phyloP scores from a whole-genome alignment of 2,888 invertebrate genomes.

The Metalampra italica region DNA sequence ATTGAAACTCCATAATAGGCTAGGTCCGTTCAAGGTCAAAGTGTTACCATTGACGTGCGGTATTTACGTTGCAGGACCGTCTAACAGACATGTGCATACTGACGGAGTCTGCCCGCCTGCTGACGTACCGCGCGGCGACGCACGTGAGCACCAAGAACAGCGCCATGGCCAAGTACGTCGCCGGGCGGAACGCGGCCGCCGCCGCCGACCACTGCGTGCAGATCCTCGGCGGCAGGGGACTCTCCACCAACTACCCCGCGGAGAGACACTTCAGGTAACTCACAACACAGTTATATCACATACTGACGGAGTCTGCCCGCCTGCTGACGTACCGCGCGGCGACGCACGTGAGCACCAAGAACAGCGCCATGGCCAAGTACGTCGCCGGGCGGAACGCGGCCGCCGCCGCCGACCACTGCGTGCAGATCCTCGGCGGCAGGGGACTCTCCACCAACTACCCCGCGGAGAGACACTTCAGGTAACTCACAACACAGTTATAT shows the following conservation, averaged over 20 bases:
- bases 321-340: slow-evolving; percentile 86
- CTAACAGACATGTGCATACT: slow-evolving; percentile 85
- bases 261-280: slow-evolving; percentile 83
- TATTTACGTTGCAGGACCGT: slow-evolving; percentile 67
- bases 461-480: slow-evolving; percentile 86
- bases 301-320: slow-evolving; percentile 82
- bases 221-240: slow-evolving; percentile 86
- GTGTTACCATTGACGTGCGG: too few relatives aligned
- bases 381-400: slow-evolving; percentile 84
- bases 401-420: slow-evolving; percentile 82
- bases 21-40: too few relatives aligned
- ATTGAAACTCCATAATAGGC: too few relatives aligned
- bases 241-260: slow-evolving; percentile 83
- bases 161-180: slow-evolving; percentile 87
- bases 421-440: slow-evolving; percentile 87
- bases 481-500: background rate
- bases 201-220: slow-evolving; percentile 85
- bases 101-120: slow-evolving; percentile 82
- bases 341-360: slow-evolving; percentile 77
- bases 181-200: slow-evolving; percentile 83
- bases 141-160: slow-evolving; percentile 81
- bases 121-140: slow-evolving; percentile 84
- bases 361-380: slow-evolving; percentile 88
- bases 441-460: slow-evolving; percentile 84
- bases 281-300: slow-evolving; percentile 6